Evolutionary conservation across 2,888 invertebrate species (phyloP), one percentile per base, ranked within the genome.

Genomic region (Vesta saturnalis): DNA sequence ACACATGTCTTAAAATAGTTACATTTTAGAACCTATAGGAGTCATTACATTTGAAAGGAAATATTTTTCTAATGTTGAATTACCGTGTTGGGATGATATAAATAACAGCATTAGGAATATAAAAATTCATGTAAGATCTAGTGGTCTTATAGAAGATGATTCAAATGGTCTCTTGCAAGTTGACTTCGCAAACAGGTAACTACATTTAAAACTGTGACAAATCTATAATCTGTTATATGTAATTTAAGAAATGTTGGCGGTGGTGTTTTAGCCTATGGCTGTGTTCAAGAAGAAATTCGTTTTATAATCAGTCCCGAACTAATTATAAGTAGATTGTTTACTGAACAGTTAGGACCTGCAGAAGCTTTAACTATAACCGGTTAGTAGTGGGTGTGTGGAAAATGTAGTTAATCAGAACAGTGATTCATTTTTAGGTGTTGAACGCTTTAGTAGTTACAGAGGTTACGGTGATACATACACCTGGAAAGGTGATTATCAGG

Each of bases 261-360:
- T 1, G 98, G 98, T 0, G 97, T 98, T 0, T 83, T 99, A 15
- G 90, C 92, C 0, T 85, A 88, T 69, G 99, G 99, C 0, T 94
- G 94, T 81, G 98, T 99, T 0, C 99, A 99, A 83, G 99, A 99
- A 83, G 99, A 99, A 86, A 99, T 99, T 74, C 88, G 97, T 57
- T 99, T 98, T 82, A 89, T 95, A 12, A 94, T 97, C 73, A 96
- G 95, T 80, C 99, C 99, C 0, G 99, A 99, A 84, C 86, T 98
- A 77, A 87, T 99, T 72, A 85, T 95, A 5, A 90, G 95, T 1
- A 90, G 96, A 85, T 87, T 99, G 3, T 93, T 99, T 77, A 93
- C 94, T 0, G 96, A 96, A 83, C 87, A 86, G 60, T 84, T 99
- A 67, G 88, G 89, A 43, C 88, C 91, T 8, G 91, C 91, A 12